Base-by-base conservation (phyloP, 2,797 vertebrate genomes). In the Mionectes olivaceus region DNA sequence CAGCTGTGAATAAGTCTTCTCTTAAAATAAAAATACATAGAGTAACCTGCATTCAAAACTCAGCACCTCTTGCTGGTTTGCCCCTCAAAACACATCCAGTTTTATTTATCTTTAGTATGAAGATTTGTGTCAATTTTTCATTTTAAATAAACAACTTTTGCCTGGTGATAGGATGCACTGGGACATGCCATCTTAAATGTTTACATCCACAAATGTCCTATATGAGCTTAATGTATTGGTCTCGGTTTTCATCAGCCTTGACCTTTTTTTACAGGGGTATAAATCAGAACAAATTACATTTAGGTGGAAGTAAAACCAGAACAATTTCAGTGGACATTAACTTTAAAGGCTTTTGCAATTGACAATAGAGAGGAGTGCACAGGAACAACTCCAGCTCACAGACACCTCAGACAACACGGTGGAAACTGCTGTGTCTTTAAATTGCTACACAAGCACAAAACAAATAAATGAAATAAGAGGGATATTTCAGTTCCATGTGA, bases 201-300 rank as follows among this genome's bases (percentile, higher is more conserved):
- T 95, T 53, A 61, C 3, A 0, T 80, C 60, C 55, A 59, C 76
- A 78, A 52, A 57, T 64, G 30, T 49, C 70, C 60, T 47, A 23
- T 44, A 59, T 11, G 27, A 83, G 80, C 50, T 87, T 63, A 70
- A 63, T 71, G 67, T 70, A 89, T 52, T 49, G 8, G 65, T 57
- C 55, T 79, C 83, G 43, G 35, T 92, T 94, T 82, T 78, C 83
- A 73, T 82, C 56, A 74, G n/a, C 27, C 83, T 70, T 82, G 86
- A 84, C 77, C 75, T 37, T 50, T 43, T 93, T 93, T 95, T 83
- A 80, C 46, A 61, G 43, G 55, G 50, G 8, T 39, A 56, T 93
- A 92, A 92, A 93, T 91, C 82, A 94, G 50, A 79, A 57, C 64
- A 91, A 95, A 95, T 80, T 65, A 78, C 60, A 71, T 81, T 85